Evolutionary conservation across 2,113 vertebrate genomes (phyloP).

Genomic region (Connochaetes taurinus): DNA sequence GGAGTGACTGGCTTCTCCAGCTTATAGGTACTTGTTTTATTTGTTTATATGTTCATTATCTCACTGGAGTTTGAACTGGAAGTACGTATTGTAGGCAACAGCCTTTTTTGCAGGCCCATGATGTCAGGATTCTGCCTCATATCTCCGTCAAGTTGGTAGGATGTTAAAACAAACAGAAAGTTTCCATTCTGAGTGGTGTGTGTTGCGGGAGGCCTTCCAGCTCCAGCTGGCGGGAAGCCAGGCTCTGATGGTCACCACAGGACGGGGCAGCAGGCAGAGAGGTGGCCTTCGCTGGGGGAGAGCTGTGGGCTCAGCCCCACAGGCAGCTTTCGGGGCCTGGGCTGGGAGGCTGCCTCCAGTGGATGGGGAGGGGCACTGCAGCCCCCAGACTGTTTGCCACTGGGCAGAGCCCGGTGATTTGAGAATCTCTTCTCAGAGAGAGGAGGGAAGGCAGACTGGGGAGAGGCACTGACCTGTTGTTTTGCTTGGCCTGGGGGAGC

Average conservation of each 20-base stretch:
- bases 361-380: accelerated
- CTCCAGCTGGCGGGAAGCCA: not conserved
- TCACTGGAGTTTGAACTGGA: not conserved
- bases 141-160: not conserved
- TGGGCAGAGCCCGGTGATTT: accelerated
- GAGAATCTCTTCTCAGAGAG: not conserved
- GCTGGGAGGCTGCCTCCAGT: not conserved
- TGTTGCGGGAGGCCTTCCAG: accelerated
- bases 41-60: not conserved
- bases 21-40: not conserved
- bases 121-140: not conserved
- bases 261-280: not conserved
- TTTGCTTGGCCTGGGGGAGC: accelerated
- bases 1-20: not conserved
- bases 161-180: not conserved
- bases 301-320: not conserved
- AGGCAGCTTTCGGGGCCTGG: not conserved
- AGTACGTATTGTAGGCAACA: not conserved
- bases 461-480: no score
- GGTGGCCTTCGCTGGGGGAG: not conserved
- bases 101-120: not conserved
- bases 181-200: not conserved
- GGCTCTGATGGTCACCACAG: not conserved
- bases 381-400: not conserved
- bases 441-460: not conserved